Evolutionary conservation across 1,140 invertebrate genomes (phyloP).

Genomic region (Ceratina japonica): DNA sequence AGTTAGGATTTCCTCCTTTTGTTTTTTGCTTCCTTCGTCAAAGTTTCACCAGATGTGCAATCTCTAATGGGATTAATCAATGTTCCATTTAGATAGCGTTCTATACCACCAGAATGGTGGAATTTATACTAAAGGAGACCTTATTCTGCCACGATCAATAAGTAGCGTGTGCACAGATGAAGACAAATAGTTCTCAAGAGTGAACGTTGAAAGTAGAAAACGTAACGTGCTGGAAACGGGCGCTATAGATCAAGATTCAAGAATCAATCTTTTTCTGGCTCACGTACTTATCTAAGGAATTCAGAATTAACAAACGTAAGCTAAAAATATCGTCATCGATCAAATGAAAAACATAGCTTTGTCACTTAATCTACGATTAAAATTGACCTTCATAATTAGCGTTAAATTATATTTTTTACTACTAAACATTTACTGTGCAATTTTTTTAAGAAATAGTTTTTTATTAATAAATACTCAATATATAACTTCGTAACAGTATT

Average conservation of each 20-base stretch:
- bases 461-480: too few relatives aligned
- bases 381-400: neutral
- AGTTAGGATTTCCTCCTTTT: neutral
- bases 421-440: too few relatives aligned
- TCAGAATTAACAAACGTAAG: neutral
- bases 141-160: conserved; percentile 62
- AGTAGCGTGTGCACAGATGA: conserved; percentile 40
- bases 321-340: conserved; percentile 10
- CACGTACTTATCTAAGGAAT: conserved; percentile 22
- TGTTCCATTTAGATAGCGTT: conserved; percentile 26
- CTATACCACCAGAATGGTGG: conserved; percentile 10
- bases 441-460: too few relatives aligned
- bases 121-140: conserved; percentile 46
- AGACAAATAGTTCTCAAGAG: conserved; percentile 49
- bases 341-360: neutral
- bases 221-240: neutral
- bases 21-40: neutral
- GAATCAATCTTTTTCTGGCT: conserved; percentile 24
- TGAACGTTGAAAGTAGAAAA: conserved; percentile 17
- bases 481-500: too few relatives aligned
- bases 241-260: conserved; percentile 13
- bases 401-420: too few relatives aligned
- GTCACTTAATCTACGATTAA: neutral
- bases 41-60: conserved; percentile 12
- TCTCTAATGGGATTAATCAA: conserved; percentile 39